Base-by-base conservation (phyloP, 2,797 vertebrate species). In the Aldrovandia affinis region DNA sequence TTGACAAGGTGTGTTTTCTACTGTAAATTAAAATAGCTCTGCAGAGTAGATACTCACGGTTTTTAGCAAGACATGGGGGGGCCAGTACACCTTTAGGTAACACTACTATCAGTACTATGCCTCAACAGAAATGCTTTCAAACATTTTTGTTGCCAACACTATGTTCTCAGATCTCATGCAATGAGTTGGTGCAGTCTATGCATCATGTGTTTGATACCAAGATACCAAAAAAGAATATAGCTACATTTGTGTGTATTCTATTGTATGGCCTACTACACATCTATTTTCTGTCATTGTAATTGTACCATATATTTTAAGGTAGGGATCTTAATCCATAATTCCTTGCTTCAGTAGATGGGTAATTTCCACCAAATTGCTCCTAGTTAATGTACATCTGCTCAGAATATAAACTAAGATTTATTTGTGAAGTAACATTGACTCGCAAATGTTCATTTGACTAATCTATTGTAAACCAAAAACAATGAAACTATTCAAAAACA, bases 301-400 rank as follows among this genome's bases (percentile, higher is more conserved):
- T 80, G 63, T 54, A 39, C 22, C 50, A 42, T 47, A 18, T 81
- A 65, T 81, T 28, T 39, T n/a, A 22, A 12, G 59, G n/a, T 36
- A 50, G 14, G 63, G 83, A 70, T 59, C 75, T 83, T 50, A 78
- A 63, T 83, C 28, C 54, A 54, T 28, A 70, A 42, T 80, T 79
- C 55, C 22, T 39, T 55, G 78, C 36, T 42, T 80, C 8, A 39
- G 61, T 20, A 22, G 6, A 39, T 42, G 22, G 33, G 39, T 36
- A 0, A 39, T 36, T 77, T 44, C 39, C 0, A 47, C 25, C 73
- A 77, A 77, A 63, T 1, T n/a, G 28, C 30, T 36, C 33, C 15
- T 15, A 57, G 15, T 57, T 57, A 10, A 10, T 20, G 18, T 2
- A 57, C 9, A 57, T 0, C 2, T 15, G 47, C 47, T 50, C 0